Base-by-base conservation (phyloP, 2,888 invertebrate species). In the Rhyacophila evoluta region DNA sequence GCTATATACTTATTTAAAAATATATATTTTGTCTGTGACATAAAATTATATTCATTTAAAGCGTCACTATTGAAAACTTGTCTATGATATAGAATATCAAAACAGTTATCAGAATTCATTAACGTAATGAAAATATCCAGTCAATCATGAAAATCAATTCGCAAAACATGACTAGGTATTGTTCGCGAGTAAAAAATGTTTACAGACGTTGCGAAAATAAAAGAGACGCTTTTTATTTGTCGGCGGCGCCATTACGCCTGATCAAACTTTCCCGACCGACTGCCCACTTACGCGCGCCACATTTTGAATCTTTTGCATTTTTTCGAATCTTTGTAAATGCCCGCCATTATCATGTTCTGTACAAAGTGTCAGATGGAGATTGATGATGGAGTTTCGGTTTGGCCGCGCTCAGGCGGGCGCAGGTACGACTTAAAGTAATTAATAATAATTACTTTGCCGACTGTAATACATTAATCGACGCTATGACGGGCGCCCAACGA, bases 381-480 rank as follows among this genome's bases (percentile, higher is more conserved):
- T 55, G 55, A 55, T 55, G 55, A 55, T 19, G 55, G 19, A 55
- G 55, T 25, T 19, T 55, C 8, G 55, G 15, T 19, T 15, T 19
- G 5, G 6, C 25, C 12, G 2, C 25, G 55, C 55, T 8, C 55
- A 55, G 55, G 55, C 19, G 19, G 55, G 19, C 55, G 55, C 55
- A 55, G 55, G 55, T 55, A 55, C 55, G 19, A 55, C 55, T 55
- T 55, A 55, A 10, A 15, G 55, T 55, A 55, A 55, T 55, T 55
- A 55, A 55, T 55, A 55, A 55, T 55, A 55, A 55, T 55, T 55
- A 55, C 55, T 55, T 55, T 55, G 55, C 55, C 19, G 55, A 55
- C 55, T 55, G 55, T 55, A 55, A 55, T 55, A 55, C 55, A 55
- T 55, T 55, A 55, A 55, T 55, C 55, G 55, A 55, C 55, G 55